Evolutionary conservation across 2,113 vertebrate species (phyloP).

Genomic region (Phyllostomus hastatus): DNA sequence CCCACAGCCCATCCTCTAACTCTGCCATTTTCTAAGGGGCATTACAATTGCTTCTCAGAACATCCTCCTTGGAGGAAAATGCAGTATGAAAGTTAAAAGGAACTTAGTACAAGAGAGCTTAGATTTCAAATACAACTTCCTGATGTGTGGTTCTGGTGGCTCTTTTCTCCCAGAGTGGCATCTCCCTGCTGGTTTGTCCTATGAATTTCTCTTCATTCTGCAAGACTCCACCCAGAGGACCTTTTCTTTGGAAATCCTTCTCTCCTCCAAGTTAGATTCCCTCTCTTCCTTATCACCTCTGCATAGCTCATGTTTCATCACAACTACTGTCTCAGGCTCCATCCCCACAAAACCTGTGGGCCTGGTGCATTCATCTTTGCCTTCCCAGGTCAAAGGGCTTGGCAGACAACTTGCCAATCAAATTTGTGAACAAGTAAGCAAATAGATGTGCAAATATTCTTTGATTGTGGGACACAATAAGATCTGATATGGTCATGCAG

Average conservation of each 20-base stretch:
- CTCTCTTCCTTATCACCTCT: not conserved
- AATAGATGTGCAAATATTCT: not conserved
- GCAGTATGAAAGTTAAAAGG: fast-evolving
- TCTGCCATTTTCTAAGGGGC: fast-evolving
- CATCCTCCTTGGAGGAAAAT: not conserved
- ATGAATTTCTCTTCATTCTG: not conserved
- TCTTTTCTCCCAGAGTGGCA: not conserved
- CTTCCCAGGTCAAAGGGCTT: not conserved
- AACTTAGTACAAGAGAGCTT: fast-evolving
- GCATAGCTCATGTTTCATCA: fast-evolving
- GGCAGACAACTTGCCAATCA: fast-evolving
- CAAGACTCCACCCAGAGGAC: not conserved
- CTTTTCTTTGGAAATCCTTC: not conserved
- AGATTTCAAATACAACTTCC: fast-evolving
- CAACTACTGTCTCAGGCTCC: fast-evolving
- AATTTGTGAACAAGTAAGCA: not conserved
- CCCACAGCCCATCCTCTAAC: not conserved
- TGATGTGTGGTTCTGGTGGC: not conserved
- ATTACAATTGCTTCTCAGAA: not conserved
- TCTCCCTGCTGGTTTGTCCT: no score
- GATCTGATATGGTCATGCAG: fast-evolving
- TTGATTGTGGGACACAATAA: not conserved
- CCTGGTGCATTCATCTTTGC: fast-evolving
- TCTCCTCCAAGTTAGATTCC: fast-evolving
- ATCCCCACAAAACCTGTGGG: fast-evolving